Base-by-base conservation (phyloP, 2,797 vertebrate species). In the Rhinatrema bivittatum region DNA sequence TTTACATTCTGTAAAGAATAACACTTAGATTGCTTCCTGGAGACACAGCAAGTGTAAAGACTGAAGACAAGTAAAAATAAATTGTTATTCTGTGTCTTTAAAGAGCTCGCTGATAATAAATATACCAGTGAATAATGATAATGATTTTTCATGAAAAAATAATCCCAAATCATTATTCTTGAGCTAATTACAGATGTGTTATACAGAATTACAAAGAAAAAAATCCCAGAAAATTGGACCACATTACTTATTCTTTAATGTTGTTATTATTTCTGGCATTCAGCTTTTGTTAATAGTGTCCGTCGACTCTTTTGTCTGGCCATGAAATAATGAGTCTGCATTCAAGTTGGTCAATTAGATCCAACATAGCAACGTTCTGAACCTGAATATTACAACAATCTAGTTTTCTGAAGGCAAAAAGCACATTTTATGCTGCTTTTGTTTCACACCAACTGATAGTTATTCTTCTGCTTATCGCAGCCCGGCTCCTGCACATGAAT, bases 1-100 rank as follows among this genome's bases (percentile, higher is more conserved):
- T 57, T 32, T 32, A 42, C 50, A 60, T 56, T 53, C 26, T 53
- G 10, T 29, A 23, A 54, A 69, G 51, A 68, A 62, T 34, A 36
- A 33, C 20, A 11, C 36, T 48, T 35, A 24, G 43, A 35, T 43
- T 46, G 32, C 35, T 64, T 69, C 37, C 50, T 30, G 42, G 57
- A 53, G 36, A 48, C 32, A 46, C 7, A 15, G 10, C 8, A 17
- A 27, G 24, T 27, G 30, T 33, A 33, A 42, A 21, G 19, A 16
- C 20, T 20, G 10, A 57, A 51, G 36, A 50, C 36, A 46, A 56
- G 32, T 51, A 50, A 44, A 26, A 31, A 38, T 37, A 32, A 38
- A 39, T 18, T 61, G 31, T 68, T 63, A 42, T 33, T 56, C 9
- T 38, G 23, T 32, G 13, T 13, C 36, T 30, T 39, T 22, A 16